A percentile compares a stretch with the other conserved stretches of the same genome.
These are phyloP conservation scores for Solenopsis fugax DNA, from an alignment of 1,140 invertebrate species.

Conservation along the genomic window DNA sequence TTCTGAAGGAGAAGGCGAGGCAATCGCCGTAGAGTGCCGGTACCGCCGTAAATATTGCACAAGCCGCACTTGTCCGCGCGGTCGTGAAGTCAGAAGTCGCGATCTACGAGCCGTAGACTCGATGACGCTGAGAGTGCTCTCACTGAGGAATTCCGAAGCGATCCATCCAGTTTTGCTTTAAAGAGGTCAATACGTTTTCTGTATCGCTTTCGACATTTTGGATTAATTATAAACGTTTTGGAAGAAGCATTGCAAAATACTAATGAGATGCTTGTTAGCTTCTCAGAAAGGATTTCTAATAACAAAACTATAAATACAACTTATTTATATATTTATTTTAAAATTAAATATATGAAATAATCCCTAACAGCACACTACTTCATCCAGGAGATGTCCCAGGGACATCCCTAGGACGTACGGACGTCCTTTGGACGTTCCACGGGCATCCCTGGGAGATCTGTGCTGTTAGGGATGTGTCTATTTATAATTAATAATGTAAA, in stretches of 20 bases:
- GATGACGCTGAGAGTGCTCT: slow-evolving; percentile 27
- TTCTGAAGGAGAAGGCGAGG: slow-evolving; percentile 16
- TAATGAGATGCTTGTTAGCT: no score
- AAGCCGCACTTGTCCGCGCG: slow-evolving; percentile 45
- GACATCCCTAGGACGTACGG: no score
- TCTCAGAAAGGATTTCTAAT: no score
- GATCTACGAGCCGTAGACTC: slow-evolving; percentile 14
- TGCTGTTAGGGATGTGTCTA: no score
- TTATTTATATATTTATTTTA: no score
- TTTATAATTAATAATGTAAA: no score
- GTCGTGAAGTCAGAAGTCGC: slow-evolving; percentile 7
- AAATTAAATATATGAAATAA: no score
- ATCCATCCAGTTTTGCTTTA: not conserved
- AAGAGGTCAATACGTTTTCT: not conserved
- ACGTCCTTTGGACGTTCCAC: no score
- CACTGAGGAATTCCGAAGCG: not conserved
- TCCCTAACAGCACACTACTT: no score
- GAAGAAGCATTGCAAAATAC: not conserved
- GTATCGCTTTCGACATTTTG: not conserved
- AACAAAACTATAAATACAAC: no score
- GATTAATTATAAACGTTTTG: not conserved
- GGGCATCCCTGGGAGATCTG: no score
- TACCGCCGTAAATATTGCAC: slow-evolving; percentile 50
- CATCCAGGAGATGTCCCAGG: no score
- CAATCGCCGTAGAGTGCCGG: slow-evolving; percentile 57